A percentile compares a stretch with the other conserved stretches of the same genome.
phyloP scores from a whole-genome alignment of 2,888 invertebrate genomes.

The Sarcophaga carnaria region DNA sequence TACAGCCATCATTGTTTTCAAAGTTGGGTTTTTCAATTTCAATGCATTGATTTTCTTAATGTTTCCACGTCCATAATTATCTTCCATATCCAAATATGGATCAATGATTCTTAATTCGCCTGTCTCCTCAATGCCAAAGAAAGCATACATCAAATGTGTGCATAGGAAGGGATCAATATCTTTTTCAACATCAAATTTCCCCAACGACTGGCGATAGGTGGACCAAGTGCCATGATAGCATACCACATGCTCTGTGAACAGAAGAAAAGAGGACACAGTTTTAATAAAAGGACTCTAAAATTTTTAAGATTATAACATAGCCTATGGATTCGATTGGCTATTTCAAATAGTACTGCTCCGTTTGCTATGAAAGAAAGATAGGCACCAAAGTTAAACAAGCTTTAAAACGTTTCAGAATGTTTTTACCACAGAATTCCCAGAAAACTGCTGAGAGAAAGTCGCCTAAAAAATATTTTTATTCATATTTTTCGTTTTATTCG shows the following conservation, averaged over 20 bases:
- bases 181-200: slow-evolving; percentile 85
- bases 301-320: background rate
- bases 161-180: slow-evolving; percentile 87
- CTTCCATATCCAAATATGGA: slow-evolving; percentile 85
- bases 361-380: no score
- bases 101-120: slow-evolving; percentile 84
- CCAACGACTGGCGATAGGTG: slow-evolving; percentile 85
- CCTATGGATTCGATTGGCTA: no score
- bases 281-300: background rate
- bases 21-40: slow-evolving; percentile 79
- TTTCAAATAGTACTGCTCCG: no score
- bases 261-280: background rate
- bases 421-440: no score
- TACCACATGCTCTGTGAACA: slow-evolving; percentile 84
- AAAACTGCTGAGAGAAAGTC: no score
- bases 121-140: slow-evolving; percentile 85
- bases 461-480: no score
- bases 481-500: no score
- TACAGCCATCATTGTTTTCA: slow-evolving; percentile 81
- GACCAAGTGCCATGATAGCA: slow-evolving; percentile 92
- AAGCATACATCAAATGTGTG: slow-evolving; percentile 89
- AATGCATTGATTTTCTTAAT: slow-evolving; percentile 80
- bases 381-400: no score
- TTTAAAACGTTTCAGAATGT: no score
- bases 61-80: slow-evolving; percentile 83